A percentile compares a stretch with the other conserved stretches of the same genome.
Conservation (phyloP, 1,140 invertebrate species). For the Drosophila mayri region DNA sequence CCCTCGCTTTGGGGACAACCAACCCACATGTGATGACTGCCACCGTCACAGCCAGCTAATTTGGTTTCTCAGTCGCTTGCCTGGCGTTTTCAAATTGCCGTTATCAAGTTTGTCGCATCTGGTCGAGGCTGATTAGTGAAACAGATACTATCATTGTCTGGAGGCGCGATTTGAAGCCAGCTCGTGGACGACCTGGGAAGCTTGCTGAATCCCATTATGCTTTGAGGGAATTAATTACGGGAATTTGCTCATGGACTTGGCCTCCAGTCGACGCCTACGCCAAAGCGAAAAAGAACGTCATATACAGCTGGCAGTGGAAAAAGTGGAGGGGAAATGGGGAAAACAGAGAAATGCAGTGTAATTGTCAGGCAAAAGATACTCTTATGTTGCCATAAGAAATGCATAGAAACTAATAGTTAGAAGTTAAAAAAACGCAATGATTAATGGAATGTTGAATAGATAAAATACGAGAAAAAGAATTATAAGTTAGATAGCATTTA, state of each 20-base stretch:
- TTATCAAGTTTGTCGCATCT: constrained; percentile 22
- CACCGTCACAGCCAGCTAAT: constrained; percentile 10
- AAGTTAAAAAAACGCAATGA: neutral
- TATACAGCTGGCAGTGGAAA: neutral
- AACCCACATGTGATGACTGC: constrained; percentile 5
- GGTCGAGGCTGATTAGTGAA: constrained; percentile 15
- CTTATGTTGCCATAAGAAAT: constrained; percentile 14
- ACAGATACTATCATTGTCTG: constrained; percentile 26
- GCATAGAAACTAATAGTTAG: neutral
- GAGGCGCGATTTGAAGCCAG: constrained; percentile 5
- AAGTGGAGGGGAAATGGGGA: neutral
- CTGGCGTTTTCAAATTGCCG: constrained; percentile 16
- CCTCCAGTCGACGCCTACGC: neutral
- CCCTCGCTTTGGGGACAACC: constrained; percentile 1
- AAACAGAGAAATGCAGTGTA: constrained; percentile 14
- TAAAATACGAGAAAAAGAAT: accelerated
- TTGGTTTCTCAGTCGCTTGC: constrained; percentile 10
- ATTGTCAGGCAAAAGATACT: constrained; percentile 14
- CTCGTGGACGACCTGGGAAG: constrained; percentile 11
- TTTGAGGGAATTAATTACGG: constrained; percentile 21
- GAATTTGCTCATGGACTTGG: constrained; percentile 19
- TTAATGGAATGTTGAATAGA: neutral
- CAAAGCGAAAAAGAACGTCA: constrained; percentile 4
- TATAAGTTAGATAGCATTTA: neutral
- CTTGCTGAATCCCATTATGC: constrained; percentile 18